Base-by-base conservation (phyloP, 2,888 invertebrate genomes). In the Pachymerium ferrugineum region DNA sequence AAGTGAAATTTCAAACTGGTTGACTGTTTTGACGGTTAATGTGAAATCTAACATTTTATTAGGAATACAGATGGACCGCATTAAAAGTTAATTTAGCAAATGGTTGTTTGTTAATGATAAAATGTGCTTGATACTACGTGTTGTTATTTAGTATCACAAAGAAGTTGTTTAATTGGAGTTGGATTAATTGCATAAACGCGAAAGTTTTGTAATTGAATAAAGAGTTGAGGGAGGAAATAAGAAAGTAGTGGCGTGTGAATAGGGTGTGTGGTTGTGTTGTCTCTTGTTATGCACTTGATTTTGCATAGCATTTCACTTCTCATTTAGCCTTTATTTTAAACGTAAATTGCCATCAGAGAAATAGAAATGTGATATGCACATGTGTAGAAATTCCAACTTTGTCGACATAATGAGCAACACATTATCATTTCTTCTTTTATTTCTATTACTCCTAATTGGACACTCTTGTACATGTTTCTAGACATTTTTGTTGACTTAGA, bases 401-500 rank as follows among this genome's bases (percentile, higher is more conserved):
- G 62, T 28, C 62, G 62, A 62, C 62, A 25, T 62, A 62, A 62
- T 62, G 62, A 62, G 62, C 22, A 62, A 14, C 62, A 62, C 62
- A 62, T 62, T 62, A 62, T 62, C 62, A 62, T 62, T 62, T 62
- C 62, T 22, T 62, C 62, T 62, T 62, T 62, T 62, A 25, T 62
- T 62, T 62, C 62, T 62, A 62, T n/a, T 22, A 62, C 62, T 62
- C 62, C 62, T 62, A 62, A 62, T 62, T 62, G 62, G 62, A 25
- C 22, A 28, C 28, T n/a, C n/a, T 28, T 62, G 62, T 22, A 28
- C 3, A n/a, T 62, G 28, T 25, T 25, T 14, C 62, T n/a, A 62
- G 62, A 62, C 62, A 62, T 25, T 62, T n/a, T 28, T 28, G 28
- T 62, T 62, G 62, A 62, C 28, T 62, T 62, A 5, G 62, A 62